These are phyloP conservation scores for Enteromius fasciolatus DNA, from an alignment of 2,797 vertebrate genomes.

Conservation along the genomic window DNA sequence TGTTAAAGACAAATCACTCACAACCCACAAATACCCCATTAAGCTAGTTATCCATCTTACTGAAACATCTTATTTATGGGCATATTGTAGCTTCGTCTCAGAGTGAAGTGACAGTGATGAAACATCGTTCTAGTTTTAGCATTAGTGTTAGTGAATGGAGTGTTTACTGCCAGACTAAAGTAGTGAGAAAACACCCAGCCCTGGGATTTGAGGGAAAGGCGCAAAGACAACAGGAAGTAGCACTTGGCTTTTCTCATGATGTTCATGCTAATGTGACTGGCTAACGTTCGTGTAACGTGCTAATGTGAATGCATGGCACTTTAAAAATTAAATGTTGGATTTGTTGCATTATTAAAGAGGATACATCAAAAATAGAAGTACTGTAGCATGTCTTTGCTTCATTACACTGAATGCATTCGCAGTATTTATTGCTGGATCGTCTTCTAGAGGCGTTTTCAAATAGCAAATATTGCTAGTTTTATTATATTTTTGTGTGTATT, in stretches of 20 bases:
- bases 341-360: conserved; percentile 3
- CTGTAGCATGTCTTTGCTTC: not conserved
- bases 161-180: not conserved
- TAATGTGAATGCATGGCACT: not conserved
- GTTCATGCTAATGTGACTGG: not conserved
- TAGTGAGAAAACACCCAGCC: not conserved
- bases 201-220: not conserved
- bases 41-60: conserved; percentile 14
- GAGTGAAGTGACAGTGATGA: conserved; percentile 15
- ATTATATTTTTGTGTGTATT: not conserved
- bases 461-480: not conserved
- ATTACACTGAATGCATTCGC: not conserved
- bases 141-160: not conserved
- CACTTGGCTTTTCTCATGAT: not conserved
- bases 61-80: not conserved
- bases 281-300: not conserved
- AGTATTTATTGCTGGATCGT: not conserved
- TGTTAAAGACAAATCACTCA: conserved; percentile 8
- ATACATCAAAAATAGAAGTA: not conserved
- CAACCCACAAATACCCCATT: conserved; percentile 23
- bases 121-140: conserved; percentile 7
- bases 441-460: not conserved
- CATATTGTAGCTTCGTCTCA: conserved; percentile 22
- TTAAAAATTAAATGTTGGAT: not conserved
- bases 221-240: not conserved